Evolutionary conservation across 1,140 invertebrate species (phyloP), one percentile per base, ranked within the genome.

Genomic region (Mizuhopecten yessoensis): DNA sequence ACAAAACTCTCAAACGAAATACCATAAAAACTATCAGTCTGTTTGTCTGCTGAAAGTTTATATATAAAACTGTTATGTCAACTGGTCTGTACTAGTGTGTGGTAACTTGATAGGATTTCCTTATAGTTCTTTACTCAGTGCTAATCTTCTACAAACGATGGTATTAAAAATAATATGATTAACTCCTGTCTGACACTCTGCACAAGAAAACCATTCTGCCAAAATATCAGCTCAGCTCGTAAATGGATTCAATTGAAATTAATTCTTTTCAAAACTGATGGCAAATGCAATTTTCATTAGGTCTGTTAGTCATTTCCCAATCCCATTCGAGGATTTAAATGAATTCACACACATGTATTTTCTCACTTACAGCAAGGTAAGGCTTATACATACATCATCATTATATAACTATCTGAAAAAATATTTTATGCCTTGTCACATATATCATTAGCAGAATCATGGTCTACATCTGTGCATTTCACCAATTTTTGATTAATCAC

Each of bases 161-260:
- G 57, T 29, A 75, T 75, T 75, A 75, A 75, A 75, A 75, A 17
- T 75, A 75, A 75, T 75, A n/a, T 75, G 57, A 75, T 75, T 75
- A 75, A 75, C 57, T 75, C 23, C 57, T 75, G 57, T 29, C n/a
- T 75, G 57, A 75, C 57, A 75, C 57, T n/a, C 23, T 29, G 11
- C n/a, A 75, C 9, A n/a, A n/a, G 23, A 29, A 49, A 75, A 75
- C 23, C 2, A n/a, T 75, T n/a, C 57, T 75, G 57, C 57, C 57
- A 75, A 75, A 75, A 75, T 75, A 75, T n/a, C 57, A n/a, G 57
- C 57, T 75, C n/a, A 75, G 57, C 23, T 75, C 57, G n/a, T 75
- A 75, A 75, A 75, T 29, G 2, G 5, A 5, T 75, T 75, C 57
- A 75, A 75, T 75, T 75, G 29, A 29, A 29, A 29, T 7, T 75